Base-by-base conservation (phyloP, 1,140 invertebrate genomes). In the Calephelis virginiensis region DNA sequence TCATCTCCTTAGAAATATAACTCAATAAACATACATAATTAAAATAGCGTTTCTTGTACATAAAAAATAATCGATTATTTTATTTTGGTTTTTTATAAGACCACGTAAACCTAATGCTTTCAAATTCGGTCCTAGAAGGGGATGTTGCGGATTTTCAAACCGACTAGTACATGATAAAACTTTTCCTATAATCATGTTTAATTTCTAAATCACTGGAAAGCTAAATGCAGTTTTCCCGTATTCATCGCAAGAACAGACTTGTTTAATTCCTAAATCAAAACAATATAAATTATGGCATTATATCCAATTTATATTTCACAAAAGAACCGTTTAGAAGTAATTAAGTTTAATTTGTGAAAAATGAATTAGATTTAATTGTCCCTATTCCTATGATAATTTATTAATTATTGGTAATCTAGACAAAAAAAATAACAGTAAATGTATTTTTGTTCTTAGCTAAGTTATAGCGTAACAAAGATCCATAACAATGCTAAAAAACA, bases 61-160 rank as follows among this genome's bases (percentile, higher is more conserved):
- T 49, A 73, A 83, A n/a, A 66, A 40, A 48, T 50, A 59, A 13
- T 71, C 71, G 2, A 69, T 67, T 10, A 75, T 70, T 64, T 70
- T 78, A 61, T 63, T 70, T 8, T 69, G 72, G 17, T 67, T 71
- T 65, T 77, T 72, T 75, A 77, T 82, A 13, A 85, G 67, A 9
- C 83, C 85, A 50, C 83, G 81, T 47, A 78, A 75, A 73, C 75
- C 75, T 61, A 89, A 72, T 8, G 74, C 80, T 70, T 76, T 80
- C 63, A 89, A 69, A 56, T 85, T 83, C 17, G 84, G 83, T 7
- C 82, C 84, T 64, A 88, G 67, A 49, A 86, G 72, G 61, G 83
- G 83, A 67, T 81, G 63, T 50, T 77, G 74, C 3, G 80, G 74
- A 64, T 85, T 73, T 60, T 86, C 83, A 10, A 84, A 56, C 3